Base-by-base conservation (phyloP, 2,888 invertebrate genomes). In the Volucella bombylans region DNA sequence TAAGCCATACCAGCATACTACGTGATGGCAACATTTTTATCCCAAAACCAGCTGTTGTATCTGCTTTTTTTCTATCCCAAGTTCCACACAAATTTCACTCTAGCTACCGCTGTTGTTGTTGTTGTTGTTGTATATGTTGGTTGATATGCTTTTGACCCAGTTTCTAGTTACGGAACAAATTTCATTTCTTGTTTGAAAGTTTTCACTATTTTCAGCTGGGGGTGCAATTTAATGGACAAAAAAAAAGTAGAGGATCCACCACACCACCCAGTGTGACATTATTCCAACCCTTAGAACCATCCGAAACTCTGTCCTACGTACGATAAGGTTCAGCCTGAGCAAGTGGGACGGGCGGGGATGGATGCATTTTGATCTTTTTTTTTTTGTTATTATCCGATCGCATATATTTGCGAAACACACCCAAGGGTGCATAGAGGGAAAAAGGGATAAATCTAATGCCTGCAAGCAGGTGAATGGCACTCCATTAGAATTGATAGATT, bases 401-500 rank as follows among this genome's bases (percentile, higher is more conserved):
- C 59, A 69, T 69, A 64, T 50, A 67, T 72, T 67, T 72, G 31
- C 18, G 14, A 45, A 55, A 49, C 62, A 69, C 64, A 64, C n/a
- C 11, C 11, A 62, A 45, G 8, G 18, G 47, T 38, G n/a, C 11
- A 14, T 3, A 6, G 11, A 14, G 12, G n/a, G 45, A 55, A 52
- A 68, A 55, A 54, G 14, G 69, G 47, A 77, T 81, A 72, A 81
- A 85, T 85, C 76, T 81, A 85, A 72, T 76, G 81, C 76, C 71
- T 47, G 57, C 43, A 67, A 65, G 83, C 83, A 85, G 83, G 85
- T 85, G 85, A 62, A 81, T 76, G 71, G 72, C 81, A 85, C 85
- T 81, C 85, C 81, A 81, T 85, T 81, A 76, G 72, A 76, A 72
- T 81, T 85, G 85, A 85, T 85, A 85, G 81, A 85, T 85, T 85